phyloP scores from a whole-genome alignment of 23 tunicate species.

The Ciona savignyi region DNA sequence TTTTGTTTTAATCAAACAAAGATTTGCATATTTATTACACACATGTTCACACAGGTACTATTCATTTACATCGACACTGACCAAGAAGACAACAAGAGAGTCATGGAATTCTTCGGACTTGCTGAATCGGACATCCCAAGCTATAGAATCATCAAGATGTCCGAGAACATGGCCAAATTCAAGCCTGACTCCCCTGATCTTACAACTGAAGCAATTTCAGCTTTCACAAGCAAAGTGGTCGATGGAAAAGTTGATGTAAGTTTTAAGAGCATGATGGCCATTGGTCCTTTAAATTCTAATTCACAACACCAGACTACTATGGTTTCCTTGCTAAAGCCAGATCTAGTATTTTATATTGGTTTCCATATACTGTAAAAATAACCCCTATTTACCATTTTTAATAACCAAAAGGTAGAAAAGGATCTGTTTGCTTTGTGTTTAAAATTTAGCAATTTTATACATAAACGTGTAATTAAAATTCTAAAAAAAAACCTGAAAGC shows the following conservation, averaged over 20 bases:
- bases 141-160: constrained; percentile 95
- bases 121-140: constrained; percentile 53
- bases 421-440: neutral
- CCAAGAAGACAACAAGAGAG: constrained; percentile 82
- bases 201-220: constrained; percentile 35
- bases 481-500: too few species aligned
- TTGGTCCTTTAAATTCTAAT: too few species aligned
- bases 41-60: constrained; percentile 49
- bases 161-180: constrained; percentile 97
- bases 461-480: too few species aligned
- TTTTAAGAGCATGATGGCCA: too few species aligned
- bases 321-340: too few species aligned
- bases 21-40: too few species aligned
- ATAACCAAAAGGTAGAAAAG: too few species aligned
- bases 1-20: too few species aligned
- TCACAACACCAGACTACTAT: too few species aligned
- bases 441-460: too few species aligned
- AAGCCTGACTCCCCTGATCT: constrained; percentile 69
- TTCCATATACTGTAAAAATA: neutral
- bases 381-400: neutral
- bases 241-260: constrained; percentile 54
- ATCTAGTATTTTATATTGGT: too few species aligned
- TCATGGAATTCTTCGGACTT: constrained; percentile 96
- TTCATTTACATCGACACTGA: constrained; percentile 88
- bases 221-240: constrained; percentile 59